phyloP scores from a whole-genome alignment of 2,797 vertebrate species.

The Acestrorhynchus altus region DNA sequence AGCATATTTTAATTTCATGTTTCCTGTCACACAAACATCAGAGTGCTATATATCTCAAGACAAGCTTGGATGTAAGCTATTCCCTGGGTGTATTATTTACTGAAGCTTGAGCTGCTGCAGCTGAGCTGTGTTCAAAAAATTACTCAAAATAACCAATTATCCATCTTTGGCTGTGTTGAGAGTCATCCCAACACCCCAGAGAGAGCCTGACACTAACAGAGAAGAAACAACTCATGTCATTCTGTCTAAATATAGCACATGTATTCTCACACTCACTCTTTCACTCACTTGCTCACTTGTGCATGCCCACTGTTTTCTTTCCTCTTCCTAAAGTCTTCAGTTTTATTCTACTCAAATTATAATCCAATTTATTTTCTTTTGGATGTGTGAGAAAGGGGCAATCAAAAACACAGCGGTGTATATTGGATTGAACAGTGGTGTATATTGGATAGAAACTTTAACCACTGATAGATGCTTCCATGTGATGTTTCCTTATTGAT shows the following conservation, averaged over 20 bases:
- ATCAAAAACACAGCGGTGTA: constrained; percentile 6
- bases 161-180: constrained; percentile 75
- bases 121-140: constrained; percentile 80
- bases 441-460: constrained; percentile 51
- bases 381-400: background rate
- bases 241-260: constrained; percentile 74
- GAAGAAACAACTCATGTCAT: constrained; percentile 72
- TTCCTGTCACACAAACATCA: constrained; percentile 71
- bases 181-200: constrained; percentile 71
- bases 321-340: background rate
- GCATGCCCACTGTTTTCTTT: background rate
- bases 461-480: constrained; percentile 54
- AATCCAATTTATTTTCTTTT: constrained; percentile 9
- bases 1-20: constrained; percentile 46
- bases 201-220: constrained; percentile 74
- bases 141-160: constrained; percentile 85
- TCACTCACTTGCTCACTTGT: constrained; percentile 26
- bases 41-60: constrained; percentile 29
- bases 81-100: constrained; percentile 80
- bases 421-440: constrained; percentile 18
- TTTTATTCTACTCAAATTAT: background rate
- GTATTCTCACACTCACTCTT: constrained; percentile 46
- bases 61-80: constrained; percentile 12
- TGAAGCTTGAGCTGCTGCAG: constrained; percentile 77
- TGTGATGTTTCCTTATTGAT: constrained; percentile 59